Evolutionary conservation across 92 coral and sea anemone genomes (phyloP), one percentile per base, ranked within the genome.

Genomic region (Porites evermanni): DNA sequence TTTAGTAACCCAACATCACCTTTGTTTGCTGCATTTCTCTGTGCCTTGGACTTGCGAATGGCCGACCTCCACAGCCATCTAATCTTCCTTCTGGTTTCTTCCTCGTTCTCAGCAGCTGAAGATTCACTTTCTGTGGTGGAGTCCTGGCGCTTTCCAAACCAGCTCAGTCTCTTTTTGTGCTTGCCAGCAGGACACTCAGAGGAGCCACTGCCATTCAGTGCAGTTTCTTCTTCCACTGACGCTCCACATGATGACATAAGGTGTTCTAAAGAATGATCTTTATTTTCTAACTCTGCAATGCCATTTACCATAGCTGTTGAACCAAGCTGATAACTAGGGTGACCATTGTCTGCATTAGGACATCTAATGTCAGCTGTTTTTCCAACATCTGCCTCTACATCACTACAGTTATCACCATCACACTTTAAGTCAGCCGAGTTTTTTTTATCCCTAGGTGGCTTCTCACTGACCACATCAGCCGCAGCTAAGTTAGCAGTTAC

Each of bases 51-150:
- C 77, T 85, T 94, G 59, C 91, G 88, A 12, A 89, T 76, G 44
- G 98, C 98, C 47, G 92, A 88, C 78, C 89, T 91, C 98, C 98
- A 94, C 78, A 92, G 84, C 89, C 98, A 87, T 79, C 87, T 92
- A 53, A 93, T 64, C 68, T 90, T 94, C 76, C 87, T 90, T 72
- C 85, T 87, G 8, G 93, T 87, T 51, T 80, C 80, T 8, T 94
- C 98, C 7, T 94, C 98, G 54, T 94, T 95, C 60, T 81, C 74
- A 70, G 86, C 88, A 47, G 84, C 86, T 56, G 70, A 83, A 2
- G 89, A 70, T 16, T 90, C 95, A 16, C 86, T 69, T 10, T 94
- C 98, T 16, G 87, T 85, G n/a, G 75, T 72, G 3, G 86, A 75
- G 32, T 93, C 98, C 60, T 88, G 89, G 53, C 71, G 85, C 82